Base-by-base conservation (phyloP, 2,113 vertebrate genomes). In the Calidris pugnax region DNA sequence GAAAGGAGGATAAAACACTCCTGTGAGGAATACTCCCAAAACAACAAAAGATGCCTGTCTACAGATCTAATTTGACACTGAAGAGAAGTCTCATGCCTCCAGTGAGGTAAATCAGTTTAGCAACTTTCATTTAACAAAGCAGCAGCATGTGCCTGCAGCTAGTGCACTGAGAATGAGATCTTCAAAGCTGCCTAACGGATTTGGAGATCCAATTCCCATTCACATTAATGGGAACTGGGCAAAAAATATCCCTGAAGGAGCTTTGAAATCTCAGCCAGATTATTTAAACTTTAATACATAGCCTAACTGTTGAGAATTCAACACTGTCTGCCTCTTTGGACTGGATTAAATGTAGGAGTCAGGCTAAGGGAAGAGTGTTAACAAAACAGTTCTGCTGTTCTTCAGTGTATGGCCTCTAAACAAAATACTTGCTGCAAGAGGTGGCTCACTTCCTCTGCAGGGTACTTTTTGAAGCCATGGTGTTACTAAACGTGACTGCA, bases 181-280 rank as follows among this genome's bases (percentile, higher is more conserved):
- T 85, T 89, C 90, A 95, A 90, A 95, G 51, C 73, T 68, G 64
- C 48, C 68, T 78, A 94, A 81, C 11, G 24, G 68, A 94, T 78
- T 28, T 86, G 56, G 83, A 90, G 60, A 85, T 87, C 47, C 69
- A 90, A 82, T 81, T 95, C 68, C 51, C 56, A 92, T 41, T 57
- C 53, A 89, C 62, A 69, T n/a, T 78, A 86, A 81, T 62, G 32
- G 80, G 22, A 89, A 45, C 45, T 66, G 43, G 13, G 53, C 56
- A 90, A 78, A 93, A 84, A 28, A 37, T n/a, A 64, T 37, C 76
- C 79, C 85, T 56, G 17, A 90, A 9, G 8, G 72, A 35, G 22
- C 47, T 95, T 81, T 90, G 79, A 96, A 96, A 94, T 86, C 72
- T 91, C 67, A 85, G 62, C 37, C 50, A 80, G 59, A 45, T 63